Base-by-base conservation (phyloP, 2,113 vertebrate species). In the Setophaga petechia region DNA sequence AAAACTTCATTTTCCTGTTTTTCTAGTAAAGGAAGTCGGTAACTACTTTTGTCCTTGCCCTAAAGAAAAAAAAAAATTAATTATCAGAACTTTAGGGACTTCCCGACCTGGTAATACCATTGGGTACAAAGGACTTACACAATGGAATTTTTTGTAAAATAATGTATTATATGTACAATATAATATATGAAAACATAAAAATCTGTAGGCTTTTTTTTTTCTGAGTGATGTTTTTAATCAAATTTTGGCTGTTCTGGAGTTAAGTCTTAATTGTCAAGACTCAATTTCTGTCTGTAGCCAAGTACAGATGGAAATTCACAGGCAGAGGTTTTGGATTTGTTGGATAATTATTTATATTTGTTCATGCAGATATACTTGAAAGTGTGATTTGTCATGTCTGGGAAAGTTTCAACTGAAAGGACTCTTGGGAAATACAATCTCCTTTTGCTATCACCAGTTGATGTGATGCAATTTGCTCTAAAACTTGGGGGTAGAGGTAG, bases 1-100 rank as follows among this genome's bases (percentile, higher is more conserved):
- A 46, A 83, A 86, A 65, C 28, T 54, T 69, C 52, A 27, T 88
- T 91, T 96, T 92, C 78, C 63, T 93, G 85, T 80, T 94, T 93
- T 88, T 83, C 55, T 80, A 73, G 46, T 77, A 69, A 93, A 89
- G 82, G 75, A 96, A 94, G n/a, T 63, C 25, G 31, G 61, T 44
- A 73, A 61, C 57, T 87, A 65, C 43, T 93, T 91, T 93, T 68
- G 58, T 90, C 41, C 28, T 24, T 79, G 41, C n/a, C 37, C 43
- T 73, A 58, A 76, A 80, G n/a, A 65, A 79, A 85, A 73, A 77
- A 87, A 82, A 47, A 35, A 59, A 59, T 14, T 62, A 59, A 22
- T 69, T 79, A 51, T 87, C 21, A 28, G 19, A 69, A 83, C 54
- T 87, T 90, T 27, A 44, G 62, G 52, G 22, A 62, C 79, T 96